Base-by-base conservation (phyloP, 2,797 vertebrate species). In the Sebastiscus tertius region DNA sequence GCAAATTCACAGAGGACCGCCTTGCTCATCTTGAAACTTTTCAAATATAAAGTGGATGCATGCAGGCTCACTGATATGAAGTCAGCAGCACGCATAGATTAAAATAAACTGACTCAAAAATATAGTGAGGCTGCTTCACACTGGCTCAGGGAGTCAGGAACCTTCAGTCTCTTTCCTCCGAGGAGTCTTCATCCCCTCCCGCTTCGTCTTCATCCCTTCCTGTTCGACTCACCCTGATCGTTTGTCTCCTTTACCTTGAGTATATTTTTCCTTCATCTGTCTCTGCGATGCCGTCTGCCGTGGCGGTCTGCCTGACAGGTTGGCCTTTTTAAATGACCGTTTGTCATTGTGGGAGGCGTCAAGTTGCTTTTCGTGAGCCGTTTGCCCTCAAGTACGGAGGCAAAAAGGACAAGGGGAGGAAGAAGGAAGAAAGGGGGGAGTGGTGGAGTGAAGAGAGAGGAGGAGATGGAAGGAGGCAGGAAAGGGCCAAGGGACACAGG, bases 261-360 rank as follows among this genome's bases (percentile, higher is more conserved):
- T 93, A 83, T 83, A 89, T 93, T 90, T 88, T 93, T 87, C 91
- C 92, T 93, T 94, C 94, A 94, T 95, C 88, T 61, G 83, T 94
- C 89, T 89, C 83, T 22, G 75, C 79, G 31, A 80, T 68, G 84
- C 80, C 67, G 78, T 90, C 87, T 74, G 74, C 72, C 11, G 34
- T 8, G 46, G 76, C 80, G 54, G 75, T 86, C 86, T 78, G 71
- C 80, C 83, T 93, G 94, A 93, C 93, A 92, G 90, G 81, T 87
- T 90, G 90, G 89, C 91, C 88, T 89, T 93, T 94, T 94, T 88
- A 95, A 94, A 94, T 89, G 84, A 89, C 89, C 78, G 55, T 95
- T 94, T 95, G 92, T 95, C 93, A 95, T 90, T 92, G 91, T 73
- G 69, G 75, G 79, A 88, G 86, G 88, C 82, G 49, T 80, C 79